Percentiles rank a stretch among this genome's conserved stretches.
phyloP scores from a whole-genome alignment of 2,888 invertebrate genomes.

The Notodonta dromedarius region DNA sequence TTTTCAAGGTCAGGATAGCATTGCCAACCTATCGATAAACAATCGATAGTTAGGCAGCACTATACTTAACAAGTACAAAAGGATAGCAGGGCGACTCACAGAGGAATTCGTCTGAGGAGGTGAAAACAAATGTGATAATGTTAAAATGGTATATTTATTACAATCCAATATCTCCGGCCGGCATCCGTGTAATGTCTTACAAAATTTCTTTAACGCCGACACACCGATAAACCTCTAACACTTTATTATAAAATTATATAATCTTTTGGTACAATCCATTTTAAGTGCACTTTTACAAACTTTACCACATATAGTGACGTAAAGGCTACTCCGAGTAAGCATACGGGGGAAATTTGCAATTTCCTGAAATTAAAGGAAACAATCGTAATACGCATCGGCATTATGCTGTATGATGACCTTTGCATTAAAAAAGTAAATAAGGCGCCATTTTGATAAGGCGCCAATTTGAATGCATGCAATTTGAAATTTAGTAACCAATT shows the following conservation, averaged over 20 bases:
- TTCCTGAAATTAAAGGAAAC: constrained; percentile 49
- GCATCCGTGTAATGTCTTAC: constrained; percentile 71
- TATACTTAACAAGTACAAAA: too few species aligned
- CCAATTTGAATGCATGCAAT: background rate
- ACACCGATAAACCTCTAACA: constrained; percentile 71
- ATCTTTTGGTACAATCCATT: constrained; percentile 82
- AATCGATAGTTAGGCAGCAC: too few species aligned
- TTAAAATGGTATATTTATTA: constrained; percentile 84
- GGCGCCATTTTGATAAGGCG: background rate
- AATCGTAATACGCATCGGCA: constrained; percentile 41
- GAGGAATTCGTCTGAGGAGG: too few species aligned
- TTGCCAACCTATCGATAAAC: too few species aligned
- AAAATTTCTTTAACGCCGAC: constrained; percentile 77
- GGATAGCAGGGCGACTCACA: too few species aligned
- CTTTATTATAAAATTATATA: constrained; percentile 83
- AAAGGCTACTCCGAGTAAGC: constrained; percentile 63
- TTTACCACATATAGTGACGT: constrained; percentile 65
- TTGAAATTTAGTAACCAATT: background rate
- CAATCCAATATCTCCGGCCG: constrained; percentile 79
- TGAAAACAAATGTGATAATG: too few species aligned
- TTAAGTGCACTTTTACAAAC: constrained; percentile 81
- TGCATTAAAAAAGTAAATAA: constrained; percentile 17
- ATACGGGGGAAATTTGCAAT: constrained; percentile 70
- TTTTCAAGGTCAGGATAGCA: too few species aligned
- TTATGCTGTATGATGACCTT: constrained; percentile 20